These are phyloP conservation scores for Chymomyza fuscimana DNA, from an alignment of 2,888 invertebrate species.

Conservation along the genomic window DNA sequence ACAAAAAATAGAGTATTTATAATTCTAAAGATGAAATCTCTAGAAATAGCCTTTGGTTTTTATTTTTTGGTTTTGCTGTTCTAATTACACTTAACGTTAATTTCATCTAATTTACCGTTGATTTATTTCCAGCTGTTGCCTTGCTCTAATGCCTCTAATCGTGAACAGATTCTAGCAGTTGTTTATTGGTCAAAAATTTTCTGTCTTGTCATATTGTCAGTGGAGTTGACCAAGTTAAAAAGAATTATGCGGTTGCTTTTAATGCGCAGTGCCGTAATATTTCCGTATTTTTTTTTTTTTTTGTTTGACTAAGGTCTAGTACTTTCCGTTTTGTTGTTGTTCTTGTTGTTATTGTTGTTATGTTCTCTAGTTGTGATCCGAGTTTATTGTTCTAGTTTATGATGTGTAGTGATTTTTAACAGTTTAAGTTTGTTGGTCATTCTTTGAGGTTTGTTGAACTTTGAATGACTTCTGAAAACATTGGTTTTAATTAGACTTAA, in stretches of 20 bases:
- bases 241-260: conserved; percentile 37
- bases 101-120: conserved; percentile 36
- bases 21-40: neutral
- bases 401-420: conserved; percentile 2
- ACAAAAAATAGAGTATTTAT: neutral
- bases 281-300: conserved; percentile 38
- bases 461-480: conserved; percentile 9
- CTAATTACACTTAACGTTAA: conserved; percentile 17
- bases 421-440: neutral
- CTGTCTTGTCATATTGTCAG: conserved; percentile 30
- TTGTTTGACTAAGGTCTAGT: neutral
- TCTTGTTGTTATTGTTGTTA: conserved; percentile 5
- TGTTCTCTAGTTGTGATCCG: conserved; percentile 10
- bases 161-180: neutral
- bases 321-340: neutral
- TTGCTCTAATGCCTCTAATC: conserved; percentile 2
- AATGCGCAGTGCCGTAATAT: conserved; percentile 67
- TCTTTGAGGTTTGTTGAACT: conserved; percentile 22
- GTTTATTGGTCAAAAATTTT: conserved; percentile 7
- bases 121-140: neutral
- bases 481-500: neutral
- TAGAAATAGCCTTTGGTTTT: neutral
- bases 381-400: conserved; percentile 7
- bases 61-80: neutral
- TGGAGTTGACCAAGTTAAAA: neutral